Evolutionary conservation across 2,888 invertebrate genomes (phyloP).

Genomic region (Tanytarsus gracilentus): DNA sequence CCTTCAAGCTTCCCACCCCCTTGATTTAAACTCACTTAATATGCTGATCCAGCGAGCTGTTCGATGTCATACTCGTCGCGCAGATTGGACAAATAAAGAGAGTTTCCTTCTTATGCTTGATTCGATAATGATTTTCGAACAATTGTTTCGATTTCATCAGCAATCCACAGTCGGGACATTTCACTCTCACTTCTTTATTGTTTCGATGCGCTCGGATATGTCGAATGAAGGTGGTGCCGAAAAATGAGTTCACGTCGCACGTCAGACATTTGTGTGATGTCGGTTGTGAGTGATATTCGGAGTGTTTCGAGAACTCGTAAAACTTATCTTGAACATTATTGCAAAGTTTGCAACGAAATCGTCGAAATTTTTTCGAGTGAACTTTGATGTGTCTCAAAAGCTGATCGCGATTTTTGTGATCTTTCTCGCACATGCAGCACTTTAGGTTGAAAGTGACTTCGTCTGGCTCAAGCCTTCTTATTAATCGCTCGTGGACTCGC

Average conservation of each 20-base stretch:
- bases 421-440: background rate
- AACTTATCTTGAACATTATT: conserved; percentile 43
- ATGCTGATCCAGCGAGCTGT: background rate
- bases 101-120: conserved; percentile 13
- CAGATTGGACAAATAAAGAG: conserved; percentile 23
- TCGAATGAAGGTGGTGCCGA: conserved; percentile 49
- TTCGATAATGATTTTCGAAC: conserved; percentile 13
- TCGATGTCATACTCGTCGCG: background rate
- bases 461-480: background rate
- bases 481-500: background rate
- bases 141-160: conserved; percentile 46
- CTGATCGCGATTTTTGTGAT: background rate
- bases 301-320: conserved; percentile 44
- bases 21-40: background rate
- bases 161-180: conserved; percentile 50
- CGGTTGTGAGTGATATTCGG: conserved; percentile 47
- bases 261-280: conserved; percentile 48
- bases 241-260: conserved; percentile 50
- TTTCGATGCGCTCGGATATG: conserved; percentile 44
- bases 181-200: conserved; percentile 50
- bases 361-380: background rate
- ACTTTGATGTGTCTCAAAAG: background rate
- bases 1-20: background rate
- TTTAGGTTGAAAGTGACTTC: background rate
- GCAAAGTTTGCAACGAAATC: conserved; percentile 44